A percentile compares a stretch with the other conserved stretches of the same genome.
phyloP scores from a whole-genome alignment of 2,797 vertebrate genomes.

The Liparis tanakae region DNA sequence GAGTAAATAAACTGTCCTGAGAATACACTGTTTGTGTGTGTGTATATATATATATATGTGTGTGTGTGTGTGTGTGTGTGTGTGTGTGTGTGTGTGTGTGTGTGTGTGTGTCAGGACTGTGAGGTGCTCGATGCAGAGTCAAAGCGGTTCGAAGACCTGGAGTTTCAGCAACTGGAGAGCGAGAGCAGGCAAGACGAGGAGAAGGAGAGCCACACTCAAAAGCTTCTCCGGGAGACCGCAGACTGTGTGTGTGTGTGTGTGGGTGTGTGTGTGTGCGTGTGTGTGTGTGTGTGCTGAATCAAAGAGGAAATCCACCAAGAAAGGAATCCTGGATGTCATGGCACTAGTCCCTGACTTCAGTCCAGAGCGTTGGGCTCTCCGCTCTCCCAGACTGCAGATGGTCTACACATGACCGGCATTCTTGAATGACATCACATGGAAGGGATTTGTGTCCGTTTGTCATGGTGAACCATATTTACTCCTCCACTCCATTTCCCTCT shows the following conservation, averaged over 20 bases:
- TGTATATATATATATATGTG: too few relatives aligned
- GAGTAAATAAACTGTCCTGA: too few relatives aligned
- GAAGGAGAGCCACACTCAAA: conserved; percentile 89
- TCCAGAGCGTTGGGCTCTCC: not conserved
- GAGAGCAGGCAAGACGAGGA: conserved; percentile 95
- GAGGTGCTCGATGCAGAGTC: conserved; percentile 91
- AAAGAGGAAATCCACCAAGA: conserved; percentile 29
- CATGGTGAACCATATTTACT: not conserved
- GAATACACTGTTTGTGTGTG: too few relatives aligned
- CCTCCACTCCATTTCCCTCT: not conserved
- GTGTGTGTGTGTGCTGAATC: not conserved
- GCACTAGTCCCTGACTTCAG: conserved; percentile 7
- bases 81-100: conserved; percentile 25
- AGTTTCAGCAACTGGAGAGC: conserved; percentile 95
- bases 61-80: conserved; percentile 7
- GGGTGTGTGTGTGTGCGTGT: too few relatives aligned
- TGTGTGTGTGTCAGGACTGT: conserved; percentile 84
- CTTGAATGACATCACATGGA: conserved; percentile 25
- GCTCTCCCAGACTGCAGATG: conserved; percentile 38
- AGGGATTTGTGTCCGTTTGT: conserved; percentile 20
- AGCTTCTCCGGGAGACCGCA: conserved; percentile 91
- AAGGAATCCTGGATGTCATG: conserved; percentile 2
- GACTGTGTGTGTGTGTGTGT: conserved; percentile 59
- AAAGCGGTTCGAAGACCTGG: conserved; percentile 95
- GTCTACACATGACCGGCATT: conserved; percentile 49